Base-by-base conservation (phyloP, 2,888 invertebrate species). In the Torymus aiolomorphi region DNA sequence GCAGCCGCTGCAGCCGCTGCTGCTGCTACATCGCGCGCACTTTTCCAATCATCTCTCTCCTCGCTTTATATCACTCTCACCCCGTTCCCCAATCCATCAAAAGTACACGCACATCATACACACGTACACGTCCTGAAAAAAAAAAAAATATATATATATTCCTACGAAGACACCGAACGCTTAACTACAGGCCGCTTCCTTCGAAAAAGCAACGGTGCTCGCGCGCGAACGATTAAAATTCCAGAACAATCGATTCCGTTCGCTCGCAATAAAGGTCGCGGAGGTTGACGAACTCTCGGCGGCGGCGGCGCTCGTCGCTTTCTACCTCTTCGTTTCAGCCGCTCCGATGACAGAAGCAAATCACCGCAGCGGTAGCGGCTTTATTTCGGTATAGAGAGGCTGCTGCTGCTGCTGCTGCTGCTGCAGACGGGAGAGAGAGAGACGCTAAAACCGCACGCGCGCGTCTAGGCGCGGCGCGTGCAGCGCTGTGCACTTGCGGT, bases 261-360 rank as follows among this genome's bases (percentile, higher is more conserved):
- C 74, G 66, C 81, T 62, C 73, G 78, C 71, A 52, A 81, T 76
- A 75, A 81, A 78, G 81, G 71, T 75, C 71, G 71, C 57, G 20
- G 67, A 82, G 84, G 85, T 85, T 85, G 82, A 82, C 84, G 84
- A 85, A 84, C 82, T 80, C 78, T 52, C 61, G 76, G 83, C 80
- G 80, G 85, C 31, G 42, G 83, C 80, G 80, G 81, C 82, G 80
- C n/a, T 85, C 76, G 61, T 69, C 42, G 73, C 67, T 66, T 71
- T 73, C 62, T 78, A 78, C 67, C 70, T 69, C 16, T 13, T 54
- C 63, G 20, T 59, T 62, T 59, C 80, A 51, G 51, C 16, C 52
- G 62, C 49, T 51, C 20, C 80, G 77, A 74, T 70, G 77, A 77
- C 76, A 77, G 74, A 65, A 70, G 80, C 69, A 59, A 69, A 67